These are phyloP conservation scores for Drosophila setosimentum DNA, from an alignment of 2,888 invertebrate genomes.

Conservation along the genomic window DNA sequence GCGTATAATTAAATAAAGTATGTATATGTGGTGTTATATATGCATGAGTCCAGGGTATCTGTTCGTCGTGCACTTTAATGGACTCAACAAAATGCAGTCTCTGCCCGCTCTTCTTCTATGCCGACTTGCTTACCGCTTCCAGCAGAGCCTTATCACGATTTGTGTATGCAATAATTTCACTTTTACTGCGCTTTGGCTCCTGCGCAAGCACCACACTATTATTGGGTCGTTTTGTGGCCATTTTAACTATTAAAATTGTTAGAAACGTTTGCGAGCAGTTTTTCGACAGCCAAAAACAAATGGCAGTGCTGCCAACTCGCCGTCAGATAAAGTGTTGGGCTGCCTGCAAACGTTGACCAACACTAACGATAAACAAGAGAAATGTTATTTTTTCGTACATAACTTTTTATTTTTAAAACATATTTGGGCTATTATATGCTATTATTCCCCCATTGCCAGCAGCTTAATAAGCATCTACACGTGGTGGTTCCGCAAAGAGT, in stretches of 20 bases:
- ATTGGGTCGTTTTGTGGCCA: constrained; percentile 82
- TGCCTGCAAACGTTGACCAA: not conserved
- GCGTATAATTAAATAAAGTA: too few species aligned
- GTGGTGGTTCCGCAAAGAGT: constrained; percentile 86
- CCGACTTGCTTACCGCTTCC: constrained; percentile 87
- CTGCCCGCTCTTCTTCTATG: constrained; percentile 28
- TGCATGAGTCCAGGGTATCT: not conserved
- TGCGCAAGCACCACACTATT: constrained; percentile 84
- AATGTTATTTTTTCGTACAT: constrained; percentile 14
- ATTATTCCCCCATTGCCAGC: constrained; percentile 39
- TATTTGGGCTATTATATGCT: constrained; percentile 55
- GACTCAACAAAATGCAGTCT: constrained; percentile 11
- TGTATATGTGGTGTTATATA: too few species aligned
- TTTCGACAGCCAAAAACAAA: constrained; percentile 50
- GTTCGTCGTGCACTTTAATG: too few species aligned
- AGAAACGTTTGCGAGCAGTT: constrained; percentile 19
- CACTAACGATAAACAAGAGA: constrained; percentile 12
- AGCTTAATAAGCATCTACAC: constrained; percentile 87
- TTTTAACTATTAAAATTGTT: constrained; percentile 57
- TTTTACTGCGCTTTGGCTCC: constrained; percentile 89
- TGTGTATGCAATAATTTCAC: constrained; percentile 90
- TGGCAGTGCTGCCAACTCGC: constrained; percentile 43
- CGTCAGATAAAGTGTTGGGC: not conserved
- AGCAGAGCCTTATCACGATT: constrained; percentile 91
- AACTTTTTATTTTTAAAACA: constrained; percentile 66